These are phyloP conservation scores for Nothocercus julius DNA, from an alignment of 2,113 vertebrate genomes.

Conservation along the genomic window DNA sequence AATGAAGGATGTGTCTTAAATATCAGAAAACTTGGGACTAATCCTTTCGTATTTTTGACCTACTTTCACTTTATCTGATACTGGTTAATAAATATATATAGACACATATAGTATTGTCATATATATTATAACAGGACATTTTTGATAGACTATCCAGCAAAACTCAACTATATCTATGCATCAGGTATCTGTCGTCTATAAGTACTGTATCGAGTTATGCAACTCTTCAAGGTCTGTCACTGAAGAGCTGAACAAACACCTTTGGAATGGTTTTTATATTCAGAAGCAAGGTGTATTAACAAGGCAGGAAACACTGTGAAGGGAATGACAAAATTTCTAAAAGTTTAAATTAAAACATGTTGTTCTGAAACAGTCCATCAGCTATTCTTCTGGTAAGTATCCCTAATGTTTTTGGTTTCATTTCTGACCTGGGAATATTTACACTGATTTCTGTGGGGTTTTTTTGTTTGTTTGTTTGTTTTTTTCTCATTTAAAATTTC, in stretches of 20 bases:
- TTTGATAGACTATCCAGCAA: background rate
- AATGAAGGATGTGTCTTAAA: background rate
- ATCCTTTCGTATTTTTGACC: background rate
- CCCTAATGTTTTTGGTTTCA: constrained; percentile 5
- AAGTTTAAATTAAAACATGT: background rate
- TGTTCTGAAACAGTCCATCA: constrained; percentile 21
- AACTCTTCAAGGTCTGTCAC: background rate
- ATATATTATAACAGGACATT: no score
- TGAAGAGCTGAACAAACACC: background rate
- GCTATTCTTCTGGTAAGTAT: background rate
- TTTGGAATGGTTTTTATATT: background rate
- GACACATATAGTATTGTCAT: no score
- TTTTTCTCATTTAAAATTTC: constrained; percentile 31
- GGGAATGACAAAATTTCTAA: constrained; percentile 31
- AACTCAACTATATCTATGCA: background rate
- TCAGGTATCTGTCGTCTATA: background rate
- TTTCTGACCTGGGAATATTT: constrained; percentile 26
- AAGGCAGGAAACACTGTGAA: background rate
- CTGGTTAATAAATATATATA: background rate
- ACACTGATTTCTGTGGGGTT: background rate
- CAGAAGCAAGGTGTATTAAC: constrained; percentile 11
- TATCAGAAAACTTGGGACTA: background rate
- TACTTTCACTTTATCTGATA: background rate
- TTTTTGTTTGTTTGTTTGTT: no score
- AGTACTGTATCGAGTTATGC: background rate